A percentile compares a stretch with the other conserved stretches of the same genome.
Conservation (phyloP, 2,113 vertebrate species). For the Pseudorasbora parva region DNA sequence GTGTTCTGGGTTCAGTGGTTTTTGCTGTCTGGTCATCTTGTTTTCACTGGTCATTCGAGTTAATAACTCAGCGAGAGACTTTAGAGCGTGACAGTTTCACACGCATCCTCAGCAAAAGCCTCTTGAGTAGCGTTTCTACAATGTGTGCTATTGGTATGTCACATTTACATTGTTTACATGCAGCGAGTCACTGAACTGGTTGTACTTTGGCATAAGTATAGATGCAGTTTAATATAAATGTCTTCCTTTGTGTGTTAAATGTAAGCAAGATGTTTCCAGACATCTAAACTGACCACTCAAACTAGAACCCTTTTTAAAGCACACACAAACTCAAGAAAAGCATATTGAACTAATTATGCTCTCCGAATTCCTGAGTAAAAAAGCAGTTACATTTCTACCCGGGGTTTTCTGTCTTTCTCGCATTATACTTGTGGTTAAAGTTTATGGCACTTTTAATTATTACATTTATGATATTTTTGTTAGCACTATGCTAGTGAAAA, state of each 20-base stretch:
- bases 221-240: conserved; percentile 25
- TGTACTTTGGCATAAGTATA: conserved; percentile 30
- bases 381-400: not conserved
- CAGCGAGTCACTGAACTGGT: conserved; percentile 41
- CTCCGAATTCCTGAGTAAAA: conserved; percentile 30
- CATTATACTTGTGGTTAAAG: conserved; percentile 3
- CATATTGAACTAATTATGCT: conserved; percentile 57
- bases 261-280: conserved; percentile 32
- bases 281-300: conserved; percentile 41
- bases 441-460: conserved; percentile 18
- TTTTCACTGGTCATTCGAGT: conserved; percentile 29
- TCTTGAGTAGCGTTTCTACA: not conserved
- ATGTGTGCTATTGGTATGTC: conserved; percentile 17
- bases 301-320: conserved; percentile 14
- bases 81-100: conserved; percentile 33
- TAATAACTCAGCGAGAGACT: conserved; percentile 43
- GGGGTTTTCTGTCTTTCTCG: not conserved
- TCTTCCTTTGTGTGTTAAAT: conserved; percentile 22
- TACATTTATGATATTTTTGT: conserved; percentile 8
- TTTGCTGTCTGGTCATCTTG: conserved; percentile 42
- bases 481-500: not conserved
- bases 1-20: conserved; percentile 36
- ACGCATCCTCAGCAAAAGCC: conserved; percentile 16
- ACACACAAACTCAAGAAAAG: conserved; percentile 21
- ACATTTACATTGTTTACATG: conserved; percentile 42